phyloP scores from a whole-genome alignment of 2,113 vertebrate species.

The Lampris megalopsis region DNA sequence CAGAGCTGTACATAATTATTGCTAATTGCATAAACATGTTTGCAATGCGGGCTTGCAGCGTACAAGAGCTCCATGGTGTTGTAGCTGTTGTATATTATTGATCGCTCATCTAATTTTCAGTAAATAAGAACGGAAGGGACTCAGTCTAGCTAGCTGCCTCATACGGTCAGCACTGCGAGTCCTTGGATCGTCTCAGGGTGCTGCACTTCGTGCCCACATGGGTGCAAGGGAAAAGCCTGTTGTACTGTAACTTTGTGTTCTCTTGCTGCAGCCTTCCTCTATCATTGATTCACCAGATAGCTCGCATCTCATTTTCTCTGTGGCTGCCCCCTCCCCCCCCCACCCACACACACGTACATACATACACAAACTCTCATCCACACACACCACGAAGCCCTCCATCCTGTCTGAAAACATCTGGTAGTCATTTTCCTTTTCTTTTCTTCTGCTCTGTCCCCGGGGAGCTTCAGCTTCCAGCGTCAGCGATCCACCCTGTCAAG shows the following conservation, averaged over 20 bases:
- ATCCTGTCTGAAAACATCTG: constrained; percentile 10
- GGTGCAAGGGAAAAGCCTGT: background rate
- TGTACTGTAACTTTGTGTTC: background rate
- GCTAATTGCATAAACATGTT: too few species aligned
- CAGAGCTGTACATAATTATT: too few species aligned
- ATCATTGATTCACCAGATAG: background rate
- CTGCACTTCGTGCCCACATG: background rate
- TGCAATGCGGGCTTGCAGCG: too few species aligned
- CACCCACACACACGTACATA: background rate
- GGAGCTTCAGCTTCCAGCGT: background rate
- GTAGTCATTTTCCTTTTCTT: background rate
- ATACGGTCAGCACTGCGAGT: too few species aligned
- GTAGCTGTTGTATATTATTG: too few species aligned
- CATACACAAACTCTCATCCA: background rate
- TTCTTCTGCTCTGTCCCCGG: background rate
- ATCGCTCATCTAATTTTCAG: too few species aligned
- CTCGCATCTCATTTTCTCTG: background rate
- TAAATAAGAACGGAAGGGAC: too few species aligned
- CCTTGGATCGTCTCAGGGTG: background rate
- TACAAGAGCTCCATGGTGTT: too few species aligned
- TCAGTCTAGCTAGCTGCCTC: too few species aligned
- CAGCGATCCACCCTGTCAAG: background rate
- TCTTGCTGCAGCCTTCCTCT: background rate
- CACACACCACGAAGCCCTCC: background rate
- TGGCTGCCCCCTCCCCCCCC: background rate